A percentile compares a stretch with the other conserved stretches of the same genome.
These are phyloP conservation scores for Ascidia mentula DNA, from an alignment of 23 tunicate species.

Conservation along the genomic window DNA sequence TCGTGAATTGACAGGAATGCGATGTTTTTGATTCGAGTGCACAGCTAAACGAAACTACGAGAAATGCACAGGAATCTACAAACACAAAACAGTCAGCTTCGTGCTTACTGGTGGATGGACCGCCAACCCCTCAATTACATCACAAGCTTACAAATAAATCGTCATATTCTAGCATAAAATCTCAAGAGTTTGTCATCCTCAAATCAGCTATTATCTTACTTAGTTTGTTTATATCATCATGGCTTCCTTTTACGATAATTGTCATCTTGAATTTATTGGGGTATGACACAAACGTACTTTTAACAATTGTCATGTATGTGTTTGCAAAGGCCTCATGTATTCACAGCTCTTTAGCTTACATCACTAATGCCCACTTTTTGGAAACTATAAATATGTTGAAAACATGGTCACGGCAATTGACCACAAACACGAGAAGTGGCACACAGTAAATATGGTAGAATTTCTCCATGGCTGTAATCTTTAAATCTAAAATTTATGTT, in stretches of 20 bases:
- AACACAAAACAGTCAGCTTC: too few species aligned
- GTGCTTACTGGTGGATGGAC: too few species aligned
- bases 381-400: not conserved
- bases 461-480: too few species aligned
- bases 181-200: slow-evolving; percentile 1
- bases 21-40: too few species aligned
- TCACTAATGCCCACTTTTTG: slow-evolving; percentile 11
- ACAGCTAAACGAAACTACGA: too few species aligned
- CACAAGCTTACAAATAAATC: not conserved
- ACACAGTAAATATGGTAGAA: too few species aligned
- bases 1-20: too few species aligned
- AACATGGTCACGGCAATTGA: not conserved
- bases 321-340: slow-evolving; percentile 19
- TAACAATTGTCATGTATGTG: not conserved
- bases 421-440: too few species aligned
- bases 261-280: not conserved
- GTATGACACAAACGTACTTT: not conserved
- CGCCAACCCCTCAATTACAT: too few species aligned
- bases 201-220: not conserved
- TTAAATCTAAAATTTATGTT: too few species aligned
- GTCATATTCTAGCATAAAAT: not conserved
- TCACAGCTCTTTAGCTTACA: slow-evolving; percentile 21
- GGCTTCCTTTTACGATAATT: slow-evolving; percentile 12
- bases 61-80: too few species aligned
- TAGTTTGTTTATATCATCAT: slow-evolving; percentile 7